Conservation (phyloP, 1,140 invertebrate species). For the Aleiodes sp. region DNA sequence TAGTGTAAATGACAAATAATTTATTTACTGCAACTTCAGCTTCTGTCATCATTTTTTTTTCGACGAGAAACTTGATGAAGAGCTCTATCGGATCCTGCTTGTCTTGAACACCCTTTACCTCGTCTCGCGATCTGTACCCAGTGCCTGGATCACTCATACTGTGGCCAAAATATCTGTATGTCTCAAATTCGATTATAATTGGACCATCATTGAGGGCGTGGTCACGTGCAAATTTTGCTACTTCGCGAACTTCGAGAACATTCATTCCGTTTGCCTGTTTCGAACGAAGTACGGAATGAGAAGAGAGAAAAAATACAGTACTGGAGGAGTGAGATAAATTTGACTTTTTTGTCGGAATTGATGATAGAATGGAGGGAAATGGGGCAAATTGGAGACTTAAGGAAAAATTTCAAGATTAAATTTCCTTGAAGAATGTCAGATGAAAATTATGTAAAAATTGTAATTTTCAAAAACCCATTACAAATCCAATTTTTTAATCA, state of each 20-base stretch:
- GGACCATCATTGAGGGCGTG: slow-evolving; percentile 88
- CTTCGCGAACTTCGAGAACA: slow-evolving; percentile 89
- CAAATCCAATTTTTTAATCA: too few relatives aligned
- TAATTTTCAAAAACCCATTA: too few relatives aligned
- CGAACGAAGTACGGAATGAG: too few relatives aligned
- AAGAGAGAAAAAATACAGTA: too few relatives aligned
- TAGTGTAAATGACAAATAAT: not conserved
- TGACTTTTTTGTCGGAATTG: too few relatives aligned
- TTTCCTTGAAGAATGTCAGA: too few relatives aligned
- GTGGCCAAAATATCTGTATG: slow-evolving; percentile 80
- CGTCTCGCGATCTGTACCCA: slow-evolving; percentile 82
- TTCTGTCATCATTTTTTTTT: slow-evolving; percentile 36
- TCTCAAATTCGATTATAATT: slow-evolving; percentile 86
- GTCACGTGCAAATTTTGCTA: slow-evolving; percentile 82
- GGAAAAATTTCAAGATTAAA: too few relatives aligned
- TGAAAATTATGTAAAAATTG: too few relatives aligned
- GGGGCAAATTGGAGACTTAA: too few relatives aligned
- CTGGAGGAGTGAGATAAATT: too few relatives aligned
- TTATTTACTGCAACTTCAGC: slow-evolving; percentile 35
- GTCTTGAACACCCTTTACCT: slow-evolving; percentile 90
- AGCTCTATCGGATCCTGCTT: slow-evolving; percentile 87
- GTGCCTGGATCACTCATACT: slow-evolving; percentile 86
- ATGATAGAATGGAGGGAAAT: too few relatives aligned
- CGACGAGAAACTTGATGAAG: slow-evolving; percentile 70
- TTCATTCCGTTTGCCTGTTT: slow-evolving; percentile 98